phyloP scores from a whole-genome alignment of 2,888 invertebrate genomes.

The Phaedon cochleariae region DNA sequence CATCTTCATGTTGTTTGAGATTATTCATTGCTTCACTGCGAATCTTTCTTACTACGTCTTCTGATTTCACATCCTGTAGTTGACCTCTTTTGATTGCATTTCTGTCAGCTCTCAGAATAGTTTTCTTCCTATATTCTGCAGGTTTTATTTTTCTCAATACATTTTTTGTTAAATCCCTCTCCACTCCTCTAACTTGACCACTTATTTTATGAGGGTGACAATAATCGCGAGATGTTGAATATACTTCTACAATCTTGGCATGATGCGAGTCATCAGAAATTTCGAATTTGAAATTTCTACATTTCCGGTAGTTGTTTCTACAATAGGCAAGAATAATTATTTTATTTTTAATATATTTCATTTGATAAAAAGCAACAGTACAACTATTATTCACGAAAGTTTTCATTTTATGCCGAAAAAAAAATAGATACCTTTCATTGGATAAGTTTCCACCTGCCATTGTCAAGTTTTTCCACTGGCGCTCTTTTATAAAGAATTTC shows the following conservation, averaged over 20 bases:
- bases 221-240: slow-evolving; percentile 1
- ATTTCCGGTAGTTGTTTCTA: neutral
- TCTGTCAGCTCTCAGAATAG: neutral
- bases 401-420: slow-evolving; percentile 1
- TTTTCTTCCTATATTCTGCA: neutral
- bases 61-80: no score
- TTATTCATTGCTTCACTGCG: neutral
- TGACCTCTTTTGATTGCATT: neutral
- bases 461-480: neutral
- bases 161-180: neutral
- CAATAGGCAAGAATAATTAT: neutral
- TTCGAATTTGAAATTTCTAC: neutral
- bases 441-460: neutral
- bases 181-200: neutral
- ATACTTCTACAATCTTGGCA: neutral
- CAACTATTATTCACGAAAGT: neutral
- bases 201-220: neutral
- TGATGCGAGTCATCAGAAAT: neutral
- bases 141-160: neutral
- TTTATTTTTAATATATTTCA: neutral
- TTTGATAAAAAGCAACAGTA: neutral
- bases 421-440: slow-evolving; percentile 3
- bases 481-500: neutral
- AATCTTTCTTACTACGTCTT: no score
- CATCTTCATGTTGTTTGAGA: neutral